Conservation (phyloP, 2,113 vertebrate genomes). For the Chlorodrepanis virens region DNA sequence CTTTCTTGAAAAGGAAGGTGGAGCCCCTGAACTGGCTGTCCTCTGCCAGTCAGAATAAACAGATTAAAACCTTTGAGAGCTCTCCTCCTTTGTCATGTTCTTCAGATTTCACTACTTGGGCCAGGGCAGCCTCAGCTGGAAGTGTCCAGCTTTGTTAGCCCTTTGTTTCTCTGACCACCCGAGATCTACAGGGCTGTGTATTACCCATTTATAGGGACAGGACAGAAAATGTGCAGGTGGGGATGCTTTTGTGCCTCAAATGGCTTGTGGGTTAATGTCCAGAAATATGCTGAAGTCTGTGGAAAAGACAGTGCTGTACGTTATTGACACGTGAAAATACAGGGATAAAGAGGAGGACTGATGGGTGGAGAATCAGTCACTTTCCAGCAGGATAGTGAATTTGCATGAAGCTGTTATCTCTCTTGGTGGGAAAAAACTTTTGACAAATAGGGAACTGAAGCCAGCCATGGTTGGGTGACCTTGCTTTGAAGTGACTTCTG, state of each 20-base stretch:
- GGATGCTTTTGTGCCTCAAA: background rate
- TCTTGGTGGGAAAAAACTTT: background rate
- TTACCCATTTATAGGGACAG: background rate
- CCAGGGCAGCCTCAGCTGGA: background rate
- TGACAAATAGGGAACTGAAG: background rate
- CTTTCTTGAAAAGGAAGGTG: background rate
- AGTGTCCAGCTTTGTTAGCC: background rate
- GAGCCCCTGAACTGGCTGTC: background rate
- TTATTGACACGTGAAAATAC: background rate
- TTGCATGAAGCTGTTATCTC: background rate
- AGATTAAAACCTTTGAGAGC: background rate
- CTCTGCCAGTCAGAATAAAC: background rate
- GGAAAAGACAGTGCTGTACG: background rate
- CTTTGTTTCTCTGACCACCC: background rate
- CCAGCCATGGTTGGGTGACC: background rate
- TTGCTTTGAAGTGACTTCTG: background rate
- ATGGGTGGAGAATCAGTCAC: background rate
- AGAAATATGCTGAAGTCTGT: background rate
- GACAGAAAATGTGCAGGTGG: background rate
- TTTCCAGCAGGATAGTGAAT: background rate
- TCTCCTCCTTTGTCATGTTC: background rate
- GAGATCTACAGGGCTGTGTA: background rate
- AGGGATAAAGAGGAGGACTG: background rate
- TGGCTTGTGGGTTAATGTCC: background rate
- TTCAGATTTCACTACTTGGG: background rate